Base-by-base conservation (phyloP, 2,113 vertebrate species). In the Pollachius pollachius region DNA sequence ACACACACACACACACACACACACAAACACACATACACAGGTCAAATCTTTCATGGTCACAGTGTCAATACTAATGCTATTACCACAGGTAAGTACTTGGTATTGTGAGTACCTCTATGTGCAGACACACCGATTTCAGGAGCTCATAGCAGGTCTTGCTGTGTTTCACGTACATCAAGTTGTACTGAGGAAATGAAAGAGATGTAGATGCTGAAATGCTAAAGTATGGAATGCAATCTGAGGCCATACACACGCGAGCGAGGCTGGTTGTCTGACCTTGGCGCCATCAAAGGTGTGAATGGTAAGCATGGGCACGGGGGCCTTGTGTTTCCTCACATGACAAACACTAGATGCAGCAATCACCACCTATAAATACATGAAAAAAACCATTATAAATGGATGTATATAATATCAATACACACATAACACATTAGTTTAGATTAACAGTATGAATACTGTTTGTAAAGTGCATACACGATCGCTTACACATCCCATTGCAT, bases 271-370 rank as follows among this genome's bases (percentile, higher is more conserved):
- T 65, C 88, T 85, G 72, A 94, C 95, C 94, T 96, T 96, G 11
- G 93, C 91, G 17, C 90, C 92, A 3, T 86, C 77, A 0, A 15
- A 64, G 0, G 92, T 94, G 61, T 87, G 85, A 66, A 96, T 80
- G 17, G 91, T 90, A 77, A 97, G 30, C 2, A 92, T 92, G 65
- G 94, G 94, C 30, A 96, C 85, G 65, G 87, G 92, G 0, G 82
- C 90, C 81, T 92, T 92, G 16, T 94, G 90, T 71, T 95, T 96
- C 86, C 93, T 95, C 68, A 97, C 67, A 37, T 68, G 27, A 0
- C 54, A 77, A 69, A 97, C 74, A 5, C 69, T 89, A 15, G 71
- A 54, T 0, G 75, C 3, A 0, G 87, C 85, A 62, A 97, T 84
- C 71, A 91, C 78, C 0, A 88, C 89, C 95, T 96, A 69, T 13